Evolutionary conservation across 2,888 invertebrate genomes (phyloP).

Genomic region (Seira musarum): DNA sequence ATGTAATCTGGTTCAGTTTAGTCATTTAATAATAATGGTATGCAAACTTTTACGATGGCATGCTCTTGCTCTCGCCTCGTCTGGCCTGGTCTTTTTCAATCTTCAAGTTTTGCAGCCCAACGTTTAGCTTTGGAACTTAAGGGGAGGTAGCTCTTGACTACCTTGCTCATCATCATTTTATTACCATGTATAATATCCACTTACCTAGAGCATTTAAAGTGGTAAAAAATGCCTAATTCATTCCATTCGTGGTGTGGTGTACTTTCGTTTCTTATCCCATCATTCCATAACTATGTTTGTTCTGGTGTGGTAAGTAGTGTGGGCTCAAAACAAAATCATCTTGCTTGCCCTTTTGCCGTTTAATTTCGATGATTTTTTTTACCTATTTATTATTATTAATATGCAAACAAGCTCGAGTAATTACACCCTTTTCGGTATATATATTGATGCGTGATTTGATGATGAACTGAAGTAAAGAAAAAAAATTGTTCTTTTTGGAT

Average conservation of each 20-base stretch:
- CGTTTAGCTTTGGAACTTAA: too few relatives aligned
- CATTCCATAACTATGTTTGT: constrained; percentile 19
- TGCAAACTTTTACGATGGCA: constrained; percentile 51
- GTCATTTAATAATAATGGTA: constrained; percentile 38
- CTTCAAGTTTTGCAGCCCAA: too few relatives aligned
- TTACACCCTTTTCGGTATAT: constrained; percentile 43
- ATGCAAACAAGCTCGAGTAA: constrained; percentile 47
- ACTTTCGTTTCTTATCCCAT: not conserved
- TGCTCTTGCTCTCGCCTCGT: too few relatives aligned
- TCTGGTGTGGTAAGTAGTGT: constrained; percentile 26
- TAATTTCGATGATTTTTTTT: constrained; percentile 34
- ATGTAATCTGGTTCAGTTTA: constrained; percentile 52
- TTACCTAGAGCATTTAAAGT: constrained; percentile 6
- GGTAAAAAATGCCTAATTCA: not conserved
- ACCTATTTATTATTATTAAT: constrained; percentile 35
- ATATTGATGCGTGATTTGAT: constrained; percentile 27
- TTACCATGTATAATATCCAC: not conserved
- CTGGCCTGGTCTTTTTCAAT: too few relatives aligned
- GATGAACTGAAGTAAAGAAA: constrained; percentile 20
- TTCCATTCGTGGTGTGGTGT: constrained; percentile 1
- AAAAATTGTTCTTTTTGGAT: constrained; percentile 2
- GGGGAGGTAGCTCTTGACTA: not conserved
- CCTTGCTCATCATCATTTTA: constrained; percentile 6
- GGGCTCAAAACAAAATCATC: constrained; percentile 25
- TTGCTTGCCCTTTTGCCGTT: constrained; percentile 19